Percentiles rank a stretch among this genome's conserved stretches.
phyloP scores from a whole-genome alignment of 2,797 vertebrate genomes.

The Anomalospiza imberbis region DNA sequence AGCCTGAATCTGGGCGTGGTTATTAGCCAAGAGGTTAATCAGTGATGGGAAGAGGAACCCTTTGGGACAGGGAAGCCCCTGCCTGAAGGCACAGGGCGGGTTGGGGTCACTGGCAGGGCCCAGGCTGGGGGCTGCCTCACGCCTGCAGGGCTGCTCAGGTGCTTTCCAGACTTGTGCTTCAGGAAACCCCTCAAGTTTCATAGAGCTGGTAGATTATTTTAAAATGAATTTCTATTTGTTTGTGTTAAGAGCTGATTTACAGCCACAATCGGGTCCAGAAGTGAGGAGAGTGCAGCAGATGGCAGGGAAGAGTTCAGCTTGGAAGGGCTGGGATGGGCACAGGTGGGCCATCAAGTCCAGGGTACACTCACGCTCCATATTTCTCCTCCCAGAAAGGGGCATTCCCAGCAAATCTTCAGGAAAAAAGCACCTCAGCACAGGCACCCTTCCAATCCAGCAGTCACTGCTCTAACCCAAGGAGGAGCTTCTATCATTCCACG shows the following conservation, averaged over 20 bases:
- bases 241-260: background rate
- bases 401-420: background rate
- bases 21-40: slow-evolving; percentile 18
- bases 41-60: background rate
- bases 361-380: rapidly evolving
- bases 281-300: rapidly evolving
- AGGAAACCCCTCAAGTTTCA: background rate
- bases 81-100: background rate
- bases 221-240: background rate
- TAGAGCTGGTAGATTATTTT: background rate
- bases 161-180: background rate
- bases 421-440: background rate
- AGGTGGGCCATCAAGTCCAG: rapidly evolving
- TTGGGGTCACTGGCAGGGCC: background rate
- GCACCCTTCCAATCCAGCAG: background rate
- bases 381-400: background rate
- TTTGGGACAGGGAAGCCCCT: background rate
- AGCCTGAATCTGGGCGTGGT: background rate
- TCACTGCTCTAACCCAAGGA: rapidly evolving
- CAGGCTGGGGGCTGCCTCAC: rapidly evolving
- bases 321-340: background rate
- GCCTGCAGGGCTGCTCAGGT: background rate
- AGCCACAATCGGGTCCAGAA: background rate
- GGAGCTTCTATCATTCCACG: rapidly evolving
- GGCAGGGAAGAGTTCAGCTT: background rate